These are phyloP conservation scores for Mycalesis mineus DNA, from an alignment of 2,888 invertebrate species.

Conservation along the genomic window DNA sequence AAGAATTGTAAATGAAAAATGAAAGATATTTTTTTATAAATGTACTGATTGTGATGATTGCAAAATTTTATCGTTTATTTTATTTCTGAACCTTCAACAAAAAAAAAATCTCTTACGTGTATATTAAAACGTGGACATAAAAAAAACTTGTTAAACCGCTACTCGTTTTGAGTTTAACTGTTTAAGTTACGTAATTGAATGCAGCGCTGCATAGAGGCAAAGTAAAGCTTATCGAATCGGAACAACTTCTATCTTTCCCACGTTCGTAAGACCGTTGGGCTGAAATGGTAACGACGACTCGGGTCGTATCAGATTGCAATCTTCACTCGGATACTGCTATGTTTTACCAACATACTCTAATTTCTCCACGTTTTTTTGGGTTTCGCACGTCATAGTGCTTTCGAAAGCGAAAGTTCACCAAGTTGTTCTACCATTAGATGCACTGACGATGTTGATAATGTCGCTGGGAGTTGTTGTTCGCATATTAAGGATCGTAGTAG, in stretches of 20 bases:
- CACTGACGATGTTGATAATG: too few relatives aligned
- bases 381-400: neutral
- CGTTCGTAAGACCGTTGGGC: constrained; percentile 23
- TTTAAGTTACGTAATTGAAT: constrained; percentile 23
- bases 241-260: constrained; percentile 31
- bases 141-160: constrained; percentile 12
- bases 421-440: too few relatives aligned
- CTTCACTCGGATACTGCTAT: constrained; percentile 12
- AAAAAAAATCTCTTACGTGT: neutral
- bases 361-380: neutral
- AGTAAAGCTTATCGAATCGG: constrained; percentile 29
- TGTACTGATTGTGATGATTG: too few relatives aligned
- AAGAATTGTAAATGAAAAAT: too few relatives aligned
- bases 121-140: neutral
- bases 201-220: constrained; percentile 22
- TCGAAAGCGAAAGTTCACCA: too few relatives aligned
- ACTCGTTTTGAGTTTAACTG: constrained; percentile 22
- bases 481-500: too few relatives aligned
- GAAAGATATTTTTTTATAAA: too few relatives aligned
- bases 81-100: neutral
- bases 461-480: too few relatives aligned
- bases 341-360: constrained; percentile 9
- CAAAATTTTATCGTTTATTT: too few relatives aligned
- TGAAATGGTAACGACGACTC: constrained; percentile 22
- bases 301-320: constrained; percentile 27